A percentile compares a stretch with the other conserved stretches of the same genome.
Evolutionary conservation across 1,140 invertebrate species (phyloP).

Genomic region (Rhopalosiphum maidis): DNA sequence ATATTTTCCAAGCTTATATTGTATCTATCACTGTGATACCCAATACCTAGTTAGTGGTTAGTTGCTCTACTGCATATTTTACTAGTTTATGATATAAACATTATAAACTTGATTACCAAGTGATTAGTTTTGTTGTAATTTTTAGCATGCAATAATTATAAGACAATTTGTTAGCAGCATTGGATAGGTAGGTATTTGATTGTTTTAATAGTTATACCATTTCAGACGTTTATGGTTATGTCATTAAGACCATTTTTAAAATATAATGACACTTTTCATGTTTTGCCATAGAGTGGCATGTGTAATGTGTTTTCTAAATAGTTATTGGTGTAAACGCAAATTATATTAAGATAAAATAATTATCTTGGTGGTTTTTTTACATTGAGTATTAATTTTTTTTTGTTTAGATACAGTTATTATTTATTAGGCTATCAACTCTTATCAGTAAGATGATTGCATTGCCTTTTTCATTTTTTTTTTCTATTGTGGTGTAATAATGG

Average conservation of each 20-base stretch:
- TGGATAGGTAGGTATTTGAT: constrained; percentile 28
- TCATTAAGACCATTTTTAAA: background rate
- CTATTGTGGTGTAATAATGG: background rate
- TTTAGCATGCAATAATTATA: constrained; percentile 24
- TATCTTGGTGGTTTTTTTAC: constrained; percentile 24
- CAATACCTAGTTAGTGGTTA: constrained; percentile 42
- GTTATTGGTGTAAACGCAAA: background rate
- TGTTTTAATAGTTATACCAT: background rate
- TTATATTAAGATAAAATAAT: constrained; percentile 6
- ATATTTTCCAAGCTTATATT: background rate
- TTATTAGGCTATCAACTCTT: constrained; percentile 30
- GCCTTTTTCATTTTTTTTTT: background rate
- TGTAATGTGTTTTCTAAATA: background rate
- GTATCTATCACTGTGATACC: constrained; percentile 20
- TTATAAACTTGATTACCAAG: background rate
- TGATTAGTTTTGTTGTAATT: constrained; percentile 35
- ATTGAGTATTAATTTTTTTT: background rate
- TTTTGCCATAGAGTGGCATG: background rate
- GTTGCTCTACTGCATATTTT: background rate
- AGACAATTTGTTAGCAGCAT: constrained; percentile 8
- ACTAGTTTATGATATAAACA: background rate
- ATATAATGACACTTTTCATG: background rate
- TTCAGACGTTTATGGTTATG: background rate
- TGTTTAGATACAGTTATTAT: background rate
- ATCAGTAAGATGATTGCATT: constrained; percentile 40